A percentile compares a stretch with the other conserved stretches of the same genome.
phyloP scores from a whole-genome alignment of 2,888 invertebrate species.

The Rhamnusium bicolor region DNA sequence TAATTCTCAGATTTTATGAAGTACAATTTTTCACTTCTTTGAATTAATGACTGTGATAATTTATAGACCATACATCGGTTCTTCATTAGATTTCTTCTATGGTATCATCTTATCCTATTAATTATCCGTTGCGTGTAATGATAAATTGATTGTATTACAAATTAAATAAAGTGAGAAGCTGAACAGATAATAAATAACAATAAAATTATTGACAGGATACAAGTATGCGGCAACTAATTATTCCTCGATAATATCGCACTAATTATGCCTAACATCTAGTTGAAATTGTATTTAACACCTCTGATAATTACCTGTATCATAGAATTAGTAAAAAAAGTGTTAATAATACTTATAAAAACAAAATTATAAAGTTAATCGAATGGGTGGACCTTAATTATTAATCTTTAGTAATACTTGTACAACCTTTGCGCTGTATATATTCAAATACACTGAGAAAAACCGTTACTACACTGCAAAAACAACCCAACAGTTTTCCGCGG shows the following conservation, averaged over 20 bases:
- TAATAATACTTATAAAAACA: background rate
- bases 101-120: background rate
- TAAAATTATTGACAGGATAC: constrained; percentile 41
- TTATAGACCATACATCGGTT: background rate
- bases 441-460: no score
- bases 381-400: no score
- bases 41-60: background rate
- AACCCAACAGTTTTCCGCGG: no score
- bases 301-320: background rate
- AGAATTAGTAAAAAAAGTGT: background rate
- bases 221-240: constrained; percentile 41
- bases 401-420: no score
- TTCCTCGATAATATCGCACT: constrained; percentile 40
- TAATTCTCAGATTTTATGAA: no score
- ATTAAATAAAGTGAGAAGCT: constrained; percentile 6
- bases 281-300: background rate
- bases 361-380: background rate
- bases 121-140: background rate
- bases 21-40: no score
- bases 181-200: constrained; percentile 37
- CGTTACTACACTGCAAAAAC: no score
- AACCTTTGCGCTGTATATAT: no score
- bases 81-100: background rate
- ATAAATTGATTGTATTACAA: background rate
- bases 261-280: constrained; percentile 1